Percentiles rank a stretch among this genome's conserved stretches.
Conservation (phyloP, 2,797 vertebrate species). For the Leptodactylus fallax region DNA sequence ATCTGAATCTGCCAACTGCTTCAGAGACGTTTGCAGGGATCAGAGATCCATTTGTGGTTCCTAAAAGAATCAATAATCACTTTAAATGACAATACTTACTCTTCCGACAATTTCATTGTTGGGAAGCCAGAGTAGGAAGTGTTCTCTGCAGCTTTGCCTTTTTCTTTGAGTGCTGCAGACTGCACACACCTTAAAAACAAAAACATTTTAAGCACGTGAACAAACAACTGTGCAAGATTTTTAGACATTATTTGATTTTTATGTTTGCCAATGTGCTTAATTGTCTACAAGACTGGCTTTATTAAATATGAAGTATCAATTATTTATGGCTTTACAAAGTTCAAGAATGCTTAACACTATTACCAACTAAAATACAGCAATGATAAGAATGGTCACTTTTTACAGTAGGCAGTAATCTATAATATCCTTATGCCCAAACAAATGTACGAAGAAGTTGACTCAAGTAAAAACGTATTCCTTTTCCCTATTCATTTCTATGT, state of each 20-base stretch:
- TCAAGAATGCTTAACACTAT: background rate
- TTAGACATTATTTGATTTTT: slow-evolving; percentile 28
- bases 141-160: slow-evolving; percentile 48
- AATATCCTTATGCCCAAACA: too few species aligned
- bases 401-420: too few species aligned
- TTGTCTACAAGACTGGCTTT: background rate
- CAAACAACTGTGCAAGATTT: slow-evolving; percentile 2
- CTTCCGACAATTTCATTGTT: slow-evolving; percentile 55
- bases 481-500: background rate
- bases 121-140: slow-evolving; percentile 48
- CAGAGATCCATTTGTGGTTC: background rate
- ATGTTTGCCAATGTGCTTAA: slow-evolving; percentile 10
- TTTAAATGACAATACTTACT: slow-evolving; percentile 46
- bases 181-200: slow-evolving; percentile 54
- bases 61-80: background rate
- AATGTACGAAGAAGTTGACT: too few species aligned
- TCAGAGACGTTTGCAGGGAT: too few species aligned
- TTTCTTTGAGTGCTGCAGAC: slow-evolving; percentile 56
- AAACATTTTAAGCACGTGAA: slow-evolving; percentile 26
- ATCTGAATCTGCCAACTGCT: too few species aligned
- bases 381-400: too few species aligned
- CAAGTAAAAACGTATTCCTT: too few species aligned
- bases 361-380: too few species aligned
- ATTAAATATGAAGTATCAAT: background rate
- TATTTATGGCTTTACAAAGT: background rate